phyloP scores from a whole-genome alignment of 2,797 vertebrate genomes.

The Hoplostethus mediterraneus region DNA sequence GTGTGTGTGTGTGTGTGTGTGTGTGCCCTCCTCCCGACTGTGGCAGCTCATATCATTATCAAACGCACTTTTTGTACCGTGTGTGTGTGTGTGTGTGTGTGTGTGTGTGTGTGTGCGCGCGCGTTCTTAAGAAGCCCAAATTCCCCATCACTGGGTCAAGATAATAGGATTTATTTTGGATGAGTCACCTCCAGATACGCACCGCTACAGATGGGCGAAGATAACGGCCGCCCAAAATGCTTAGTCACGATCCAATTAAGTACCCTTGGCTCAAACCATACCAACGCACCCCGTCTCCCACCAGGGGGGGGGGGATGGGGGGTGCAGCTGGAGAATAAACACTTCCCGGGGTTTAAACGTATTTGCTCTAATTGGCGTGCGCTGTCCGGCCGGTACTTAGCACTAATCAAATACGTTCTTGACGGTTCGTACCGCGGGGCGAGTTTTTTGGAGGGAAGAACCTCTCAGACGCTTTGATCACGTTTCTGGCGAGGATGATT shows the following conservation, averaged over 20 bases:
- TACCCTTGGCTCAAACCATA: slow-evolving; percentile 36
- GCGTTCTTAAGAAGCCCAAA: neutral
- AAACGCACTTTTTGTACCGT: slow-evolving; percentile 3
- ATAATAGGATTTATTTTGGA: slow-evolving; percentile 64
- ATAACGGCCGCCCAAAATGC: slow-evolving; percentile 61
- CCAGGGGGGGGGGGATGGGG: neutral
- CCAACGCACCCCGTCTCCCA: slow-evolving; percentile 24
- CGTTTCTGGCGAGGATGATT: slow-evolving; percentile 25
- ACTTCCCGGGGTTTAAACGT: slow-evolving; percentile 59
- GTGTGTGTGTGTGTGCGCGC: neutral
- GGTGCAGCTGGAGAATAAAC: slow-evolving; percentile 30
- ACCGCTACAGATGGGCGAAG: slow-evolving; percentile 48
- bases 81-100: neutral
- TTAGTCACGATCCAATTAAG: slow-evolving; percentile 68
- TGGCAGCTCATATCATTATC: slow-evolving; percentile 10
- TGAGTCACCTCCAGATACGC: slow-evolving; percentile 53
- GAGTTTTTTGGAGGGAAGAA: slow-evolving; percentile 19
- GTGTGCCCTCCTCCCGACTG: neutral
- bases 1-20: neutral
- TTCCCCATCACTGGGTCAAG: slow-evolving; percentile 50
- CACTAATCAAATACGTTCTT: slow-evolving; percentile 60
- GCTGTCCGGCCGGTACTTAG: slow-evolving; percentile 53
- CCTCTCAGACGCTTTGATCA: neutral
- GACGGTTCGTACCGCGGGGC: slow-evolving; percentile 19
- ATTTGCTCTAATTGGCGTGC: slow-evolving; percentile 60